These are phyloP conservation scores for Butorides virescens DNA, from an alignment of 2,113 vertebrate genomes.

Conservation along the genomic window DNA sequence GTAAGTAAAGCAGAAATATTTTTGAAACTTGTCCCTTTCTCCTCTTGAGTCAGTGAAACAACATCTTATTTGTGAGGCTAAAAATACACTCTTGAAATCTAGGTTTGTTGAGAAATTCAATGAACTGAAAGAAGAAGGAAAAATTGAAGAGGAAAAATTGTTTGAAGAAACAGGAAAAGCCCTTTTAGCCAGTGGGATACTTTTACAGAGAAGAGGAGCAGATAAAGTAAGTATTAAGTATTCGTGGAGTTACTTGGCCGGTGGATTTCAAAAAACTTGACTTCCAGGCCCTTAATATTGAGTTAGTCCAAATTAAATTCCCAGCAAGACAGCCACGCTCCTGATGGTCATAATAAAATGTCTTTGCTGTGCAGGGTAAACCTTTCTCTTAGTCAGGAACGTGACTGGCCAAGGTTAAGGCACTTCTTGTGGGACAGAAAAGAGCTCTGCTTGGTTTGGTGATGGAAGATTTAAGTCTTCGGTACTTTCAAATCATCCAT, in stretches of 20 bases:
- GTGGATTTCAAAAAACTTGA: too few species aligned
- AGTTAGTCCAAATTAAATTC: not conserved
- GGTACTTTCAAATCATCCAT: fast-evolving
- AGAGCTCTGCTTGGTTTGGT: not conserved
- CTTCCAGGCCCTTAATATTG: not conserved
- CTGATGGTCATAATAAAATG: not conserved
- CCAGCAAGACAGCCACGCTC: not conserved
- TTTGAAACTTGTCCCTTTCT: too few species aligned
- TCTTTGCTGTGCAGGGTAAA: not conserved
- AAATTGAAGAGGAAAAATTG: constrained; percentile 76
- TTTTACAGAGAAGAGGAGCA: constrained; percentile 73
- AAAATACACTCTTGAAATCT: not conserved
- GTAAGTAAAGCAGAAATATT: fast-evolving
- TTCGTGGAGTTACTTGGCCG: not conserved
- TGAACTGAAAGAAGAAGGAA: constrained; percentile 77
- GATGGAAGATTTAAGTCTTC: not conserved
- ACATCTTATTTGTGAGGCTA: fast-evolving
- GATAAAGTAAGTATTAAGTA: constrained; percentile 73
- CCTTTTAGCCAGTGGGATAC: constrained; percentile 81
- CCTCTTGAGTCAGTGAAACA: fast-evolving
- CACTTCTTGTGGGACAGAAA: not conserved
- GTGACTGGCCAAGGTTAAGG: not conserved
- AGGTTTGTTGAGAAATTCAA: constrained; percentile 91
- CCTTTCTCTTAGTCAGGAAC: fast-evolving
- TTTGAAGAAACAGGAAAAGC: constrained; percentile 87